A percentile compares a stretch with the other conserved stretches of the same genome.
Evolutionary conservation across 2,797 vertebrate species (phyloP).

Genomic region (Melanogrammus aeglefinus): DNA sequence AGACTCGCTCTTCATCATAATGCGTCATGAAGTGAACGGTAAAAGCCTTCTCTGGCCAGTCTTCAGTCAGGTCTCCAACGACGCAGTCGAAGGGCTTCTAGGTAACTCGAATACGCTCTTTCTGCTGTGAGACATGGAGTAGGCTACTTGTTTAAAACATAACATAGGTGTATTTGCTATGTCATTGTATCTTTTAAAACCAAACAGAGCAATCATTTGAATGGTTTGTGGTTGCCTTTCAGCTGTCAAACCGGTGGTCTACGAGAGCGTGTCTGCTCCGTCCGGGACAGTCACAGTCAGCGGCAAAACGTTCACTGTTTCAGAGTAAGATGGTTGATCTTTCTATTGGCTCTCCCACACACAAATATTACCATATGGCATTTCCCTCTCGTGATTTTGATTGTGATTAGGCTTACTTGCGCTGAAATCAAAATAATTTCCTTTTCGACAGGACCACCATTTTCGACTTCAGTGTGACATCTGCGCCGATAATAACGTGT

Average conservation of each 20-base stretch:
- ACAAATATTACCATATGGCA: neutral
- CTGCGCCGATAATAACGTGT: constrained; percentile 30
- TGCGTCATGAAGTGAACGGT: constrained; percentile 41
- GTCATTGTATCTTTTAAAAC: neutral
- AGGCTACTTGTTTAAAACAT: neutral
- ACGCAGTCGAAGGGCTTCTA: constrained; percentile 54
- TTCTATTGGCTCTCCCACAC: neutral
- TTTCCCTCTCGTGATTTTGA: neutral
- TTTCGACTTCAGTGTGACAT: constrained; percentile 48
- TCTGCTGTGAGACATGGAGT: neutral
- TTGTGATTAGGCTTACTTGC: neutral
- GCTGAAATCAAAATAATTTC: neutral
- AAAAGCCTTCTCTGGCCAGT: constrained; percentile 64
- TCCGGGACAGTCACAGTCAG: constrained; percentile 48
- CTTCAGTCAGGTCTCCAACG: constrained; percentile 38
- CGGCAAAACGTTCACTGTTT: constrained; percentile 35
- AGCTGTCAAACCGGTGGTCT: constrained; percentile 51
- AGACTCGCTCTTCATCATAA: constrained; percentile 46
- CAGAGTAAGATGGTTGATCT: constrained; percentile 38
- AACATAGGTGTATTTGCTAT: neutral
- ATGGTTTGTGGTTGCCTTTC: neutral
- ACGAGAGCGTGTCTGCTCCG: constrained; percentile 40
- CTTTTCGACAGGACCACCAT: neutral
- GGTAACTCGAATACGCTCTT: constrained; percentile 44
- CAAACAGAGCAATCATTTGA: neutral